Evolutionary conservation across 2,888 invertebrate genomes (phyloP).

Genomic region (Cephus runcator): DNA sequence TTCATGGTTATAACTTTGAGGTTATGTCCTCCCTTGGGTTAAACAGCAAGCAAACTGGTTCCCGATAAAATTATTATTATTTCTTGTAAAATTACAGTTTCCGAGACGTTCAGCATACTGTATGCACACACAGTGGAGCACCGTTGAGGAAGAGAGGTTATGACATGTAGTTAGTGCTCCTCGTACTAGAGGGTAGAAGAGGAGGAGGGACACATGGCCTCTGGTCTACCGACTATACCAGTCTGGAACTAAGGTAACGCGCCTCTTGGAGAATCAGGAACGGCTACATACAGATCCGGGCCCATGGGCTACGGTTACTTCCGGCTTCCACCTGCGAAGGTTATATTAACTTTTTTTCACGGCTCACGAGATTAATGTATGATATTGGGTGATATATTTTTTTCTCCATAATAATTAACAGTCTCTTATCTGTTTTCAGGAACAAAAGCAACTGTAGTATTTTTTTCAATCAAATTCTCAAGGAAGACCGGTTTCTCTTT

Average conservation of each 20-base stretch:
- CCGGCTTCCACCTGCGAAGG: background rate
- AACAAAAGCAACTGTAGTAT: background rate
- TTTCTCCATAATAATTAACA: background rate
- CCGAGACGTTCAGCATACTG: background rate
- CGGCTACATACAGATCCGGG: slow-evolving; percentile 7
- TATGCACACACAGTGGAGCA: background rate
- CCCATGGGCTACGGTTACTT: background rate
- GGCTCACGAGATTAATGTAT: background rate
- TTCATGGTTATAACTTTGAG: background rate
- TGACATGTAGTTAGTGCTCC: slow-evolving; percentile 9
- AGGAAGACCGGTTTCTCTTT: background rate
- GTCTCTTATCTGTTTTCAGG: background rate
- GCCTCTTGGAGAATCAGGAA: slow-evolving; percentile 13
- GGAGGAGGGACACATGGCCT: slow-evolving; percentile 12
- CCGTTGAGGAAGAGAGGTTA: background rate
- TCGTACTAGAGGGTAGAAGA: slow-evolving; percentile 6
- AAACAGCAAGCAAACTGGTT: slow-evolving; percentile 9
- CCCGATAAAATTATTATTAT: background rate
- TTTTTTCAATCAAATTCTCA: background rate
- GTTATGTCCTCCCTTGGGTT: background rate
- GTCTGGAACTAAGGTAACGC: background rate
- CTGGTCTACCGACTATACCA: slow-evolving; percentile 5
- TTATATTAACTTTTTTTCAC: background rate
- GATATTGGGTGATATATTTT: background rate
- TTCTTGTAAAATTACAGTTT: slow-evolving; percentile 7